Conservation (phyloP, 2,797 vertebrate species). For the Tinamus major region DNA sequence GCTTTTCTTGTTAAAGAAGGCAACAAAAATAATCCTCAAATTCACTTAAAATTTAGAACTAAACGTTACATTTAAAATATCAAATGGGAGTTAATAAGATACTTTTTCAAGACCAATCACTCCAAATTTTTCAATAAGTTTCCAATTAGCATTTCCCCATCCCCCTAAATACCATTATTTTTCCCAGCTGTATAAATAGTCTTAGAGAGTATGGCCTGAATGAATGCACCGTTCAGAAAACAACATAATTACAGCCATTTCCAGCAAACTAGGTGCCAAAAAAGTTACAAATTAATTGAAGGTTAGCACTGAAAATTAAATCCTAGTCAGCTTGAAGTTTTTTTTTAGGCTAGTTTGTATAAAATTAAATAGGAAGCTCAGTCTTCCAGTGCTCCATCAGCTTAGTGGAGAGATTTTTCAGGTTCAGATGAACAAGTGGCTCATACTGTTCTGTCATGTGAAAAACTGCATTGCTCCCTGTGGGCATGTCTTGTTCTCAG, state of each 20-base stretch:
- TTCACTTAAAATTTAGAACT: conserved; percentile 57
- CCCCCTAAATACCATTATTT: conserved; percentile 74
- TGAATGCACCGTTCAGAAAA: conserved; percentile 81
- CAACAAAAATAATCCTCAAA: conserved; percentile 63
- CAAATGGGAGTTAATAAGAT: conserved; percentile 48
- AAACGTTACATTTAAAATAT: conserved; percentile 61
- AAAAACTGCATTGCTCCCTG: neutral
- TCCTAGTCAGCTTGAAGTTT: conserved; percentile 80
- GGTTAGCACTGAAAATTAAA: conserved; percentile 84
- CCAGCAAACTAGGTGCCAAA: conserved; percentile 80
- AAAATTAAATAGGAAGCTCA: conserved; percentile 77
- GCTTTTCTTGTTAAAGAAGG: conserved; percentile 45
- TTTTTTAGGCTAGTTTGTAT: conserved; percentile 76
- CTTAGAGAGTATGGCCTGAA: conserved; percentile 76
- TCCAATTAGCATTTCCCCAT: conserved; percentile 71
- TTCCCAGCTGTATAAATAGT: conserved; percentile 81
- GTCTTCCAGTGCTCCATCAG: conserved; percentile 53
- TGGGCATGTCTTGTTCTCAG: neutral
- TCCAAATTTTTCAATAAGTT: conserved; percentile 74
- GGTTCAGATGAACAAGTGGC: conserved; percentile 72
- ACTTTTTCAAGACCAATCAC: conserved; percentile 66
- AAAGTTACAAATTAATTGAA: conserved; percentile 87
- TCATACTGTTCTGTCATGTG: conserved; percentile 1
- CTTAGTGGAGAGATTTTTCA: conserved; percentile 62
- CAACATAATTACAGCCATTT: conserved; percentile 84